Evolutionary conservation across 1,140 invertebrate genomes (phyloP).

Genomic region (Atta cephalotes): DNA sequence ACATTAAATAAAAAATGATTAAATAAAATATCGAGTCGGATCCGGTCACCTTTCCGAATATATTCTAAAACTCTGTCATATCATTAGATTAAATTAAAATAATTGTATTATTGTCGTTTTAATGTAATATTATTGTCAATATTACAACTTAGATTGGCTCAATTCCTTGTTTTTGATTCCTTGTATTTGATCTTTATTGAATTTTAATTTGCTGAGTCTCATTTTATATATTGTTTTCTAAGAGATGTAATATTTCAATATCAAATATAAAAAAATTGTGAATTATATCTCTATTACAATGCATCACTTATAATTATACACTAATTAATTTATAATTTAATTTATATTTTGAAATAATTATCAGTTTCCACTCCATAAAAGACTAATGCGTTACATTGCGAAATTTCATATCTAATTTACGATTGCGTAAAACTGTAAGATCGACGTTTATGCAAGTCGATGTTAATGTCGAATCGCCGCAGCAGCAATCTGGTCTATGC

Average conservation of each 20-base stretch:
- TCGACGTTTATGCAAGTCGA: background rate
- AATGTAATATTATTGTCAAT: too few relatives aligned
- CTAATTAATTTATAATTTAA: background rate
- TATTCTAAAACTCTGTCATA: too few relatives aligned
- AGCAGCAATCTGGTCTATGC: slow-evolving; percentile 5
- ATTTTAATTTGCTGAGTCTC: too few relatives aligned
- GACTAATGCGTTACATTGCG: background rate
- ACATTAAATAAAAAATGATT: too few relatives aligned
- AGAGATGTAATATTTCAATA: background rate
- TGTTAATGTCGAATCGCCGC: slow-evolving; percentile 13
- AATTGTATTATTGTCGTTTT: too few relatives aligned
- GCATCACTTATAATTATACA: background rate
- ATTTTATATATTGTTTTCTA: too few relatives aligned
- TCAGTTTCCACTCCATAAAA: background rate
- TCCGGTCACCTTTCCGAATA: too few relatives aligned
- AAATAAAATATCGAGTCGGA: too few relatives aligned
- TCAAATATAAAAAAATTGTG: background rate
- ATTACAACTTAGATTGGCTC: too few relatives aligned
- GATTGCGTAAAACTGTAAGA: background rate
- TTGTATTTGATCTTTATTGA: too few relatives aligned
- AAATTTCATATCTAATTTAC: background rate
- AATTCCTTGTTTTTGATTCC: too few relatives aligned
- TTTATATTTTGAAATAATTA: background rate
- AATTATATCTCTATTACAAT: background rate
- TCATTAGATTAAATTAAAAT: too few relatives aligned